Conservation (phyloP, 1,140 invertebrate species). For the Chlorops oryzae region DNA sequence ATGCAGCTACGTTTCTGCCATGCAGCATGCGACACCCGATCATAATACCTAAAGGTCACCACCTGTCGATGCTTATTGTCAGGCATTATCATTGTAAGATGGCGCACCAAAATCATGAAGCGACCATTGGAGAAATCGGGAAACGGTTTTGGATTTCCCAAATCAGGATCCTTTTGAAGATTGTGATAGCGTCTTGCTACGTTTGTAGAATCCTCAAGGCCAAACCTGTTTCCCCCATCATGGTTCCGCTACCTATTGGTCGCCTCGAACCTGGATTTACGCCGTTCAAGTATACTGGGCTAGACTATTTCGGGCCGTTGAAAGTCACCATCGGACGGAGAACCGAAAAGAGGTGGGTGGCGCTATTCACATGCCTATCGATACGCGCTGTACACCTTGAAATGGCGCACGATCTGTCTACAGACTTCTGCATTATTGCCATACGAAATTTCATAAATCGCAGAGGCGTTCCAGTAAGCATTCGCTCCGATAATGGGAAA, state of each 20-base stretch:
- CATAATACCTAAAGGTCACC: too few species aligned
- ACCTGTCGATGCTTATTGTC: too few species aligned
- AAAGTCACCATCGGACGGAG: not conserved
- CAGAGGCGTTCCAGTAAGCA: slow-evolving; percentile 9
- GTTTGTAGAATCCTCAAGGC: not conserved
- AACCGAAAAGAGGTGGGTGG: slow-evolving; percentile 9
- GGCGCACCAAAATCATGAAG: too few species aligned
- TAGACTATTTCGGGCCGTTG: too few species aligned
- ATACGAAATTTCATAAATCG: slow-evolving; percentile 11
- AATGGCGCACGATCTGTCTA: slow-evolving; percentile 10
- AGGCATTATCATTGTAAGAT: too few species aligned
- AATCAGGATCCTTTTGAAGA: not conserved
- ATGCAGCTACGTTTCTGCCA: too few species aligned
- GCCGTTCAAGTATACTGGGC: not conserved
- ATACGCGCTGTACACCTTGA: slow-evolving; percentile 14
- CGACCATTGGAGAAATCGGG: too few species aligned
- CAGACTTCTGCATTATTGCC: slow-evolving; percentile 12
- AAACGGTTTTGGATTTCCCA: not conserved
- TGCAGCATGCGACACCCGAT: too few species aligned
- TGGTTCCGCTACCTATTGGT: not conserved
- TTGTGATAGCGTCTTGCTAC: not conserved
- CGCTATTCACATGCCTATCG: slow-evolving; percentile 9
- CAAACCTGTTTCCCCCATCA: not conserved
- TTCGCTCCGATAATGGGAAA: slow-evolving; percentile 10
- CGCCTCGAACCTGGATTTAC: not conserved